Evolutionary conservation across 2,797 vertebrate genomes (phyloP).

Genomic region (Amazonetta brasiliensis): DNA sequence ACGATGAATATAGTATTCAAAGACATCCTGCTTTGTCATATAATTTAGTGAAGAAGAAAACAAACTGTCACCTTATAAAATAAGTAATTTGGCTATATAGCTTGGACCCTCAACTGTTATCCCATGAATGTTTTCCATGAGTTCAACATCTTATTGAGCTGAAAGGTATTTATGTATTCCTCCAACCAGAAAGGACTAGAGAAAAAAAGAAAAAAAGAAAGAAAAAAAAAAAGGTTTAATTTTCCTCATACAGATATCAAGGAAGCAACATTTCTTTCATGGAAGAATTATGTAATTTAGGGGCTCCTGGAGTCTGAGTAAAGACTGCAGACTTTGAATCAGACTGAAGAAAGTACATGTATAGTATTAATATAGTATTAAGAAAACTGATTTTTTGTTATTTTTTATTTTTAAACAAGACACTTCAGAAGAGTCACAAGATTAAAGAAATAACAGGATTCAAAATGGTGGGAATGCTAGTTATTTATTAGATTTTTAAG

Average conservation of each 20-base stretch:
- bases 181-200: background rate
- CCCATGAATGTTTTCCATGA: background rate
- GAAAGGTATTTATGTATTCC: background rate
- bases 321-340: background rate
- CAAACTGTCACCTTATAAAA: background rate
- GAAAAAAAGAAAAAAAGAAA: background rate
- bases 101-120: background rate
- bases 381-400: background rate
- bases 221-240: background rate
- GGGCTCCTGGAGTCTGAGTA: background rate
- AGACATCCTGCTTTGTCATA: background rate
- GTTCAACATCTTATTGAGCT: background rate
- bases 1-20: background rate
- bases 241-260: background rate
- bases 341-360: background rate
- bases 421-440: background rate
- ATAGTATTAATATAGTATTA: background rate
- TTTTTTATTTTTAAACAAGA: background rate
- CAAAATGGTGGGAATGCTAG: background rate
- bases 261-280: background rate
- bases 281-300: background rate
- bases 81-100: background rate
- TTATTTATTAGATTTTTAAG: background rate
- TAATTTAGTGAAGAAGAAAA: background rate
- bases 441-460: background rate